Conservation (phyloP, 2,888 invertebrate species). For the Epirrhoe tristata region DNA sequence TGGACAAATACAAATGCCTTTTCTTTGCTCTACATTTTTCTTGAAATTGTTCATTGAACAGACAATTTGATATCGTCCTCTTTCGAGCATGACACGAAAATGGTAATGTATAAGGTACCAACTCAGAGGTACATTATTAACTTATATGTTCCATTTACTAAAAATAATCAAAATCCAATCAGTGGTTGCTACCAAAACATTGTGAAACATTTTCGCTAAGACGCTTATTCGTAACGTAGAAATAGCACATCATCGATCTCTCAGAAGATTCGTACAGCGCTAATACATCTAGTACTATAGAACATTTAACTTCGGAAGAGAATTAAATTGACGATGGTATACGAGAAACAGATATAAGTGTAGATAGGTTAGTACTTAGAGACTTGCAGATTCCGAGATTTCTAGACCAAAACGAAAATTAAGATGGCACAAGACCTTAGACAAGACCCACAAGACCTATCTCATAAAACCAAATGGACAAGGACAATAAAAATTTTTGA, state of each 20-base stretch:
- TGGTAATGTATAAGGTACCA: too few relatives aligned
- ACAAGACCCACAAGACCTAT: too few relatives aligned
- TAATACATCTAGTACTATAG: too few relatives aligned
- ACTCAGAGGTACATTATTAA: neutral
- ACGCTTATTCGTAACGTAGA: neutral
- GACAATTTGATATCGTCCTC: neutral
- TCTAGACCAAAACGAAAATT: too few relatives aligned
- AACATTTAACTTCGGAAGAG: too few relatives aligned
- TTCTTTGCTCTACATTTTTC: constrained; percentile 7
- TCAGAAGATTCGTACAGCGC: neutral
- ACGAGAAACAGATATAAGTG: too few relatives aligned
- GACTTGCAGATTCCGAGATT: too few relatives aligned
- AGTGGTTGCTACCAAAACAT: neutral
- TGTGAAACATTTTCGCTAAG: neutral
- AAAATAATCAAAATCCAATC: neutral
- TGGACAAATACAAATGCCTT: constrained; percentile 22
- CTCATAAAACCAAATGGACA: too few relatives aligned
- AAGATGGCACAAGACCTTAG: too few relatives aligned
- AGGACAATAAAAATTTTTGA: too few relatives aligned
- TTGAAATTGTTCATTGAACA: neutral
- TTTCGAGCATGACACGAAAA: neutral
- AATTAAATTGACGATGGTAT: too few relatives aligned
- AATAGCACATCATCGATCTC: neutral
- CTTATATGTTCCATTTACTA: neutral
- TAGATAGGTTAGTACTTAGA: too few relatives aligned